Evolutionary conservation across 2,113 vertebrate species (phyloP), one percentile per base, ranked within the genome.

Genomic region (Tragelaphus strepsiceros): DNA sequence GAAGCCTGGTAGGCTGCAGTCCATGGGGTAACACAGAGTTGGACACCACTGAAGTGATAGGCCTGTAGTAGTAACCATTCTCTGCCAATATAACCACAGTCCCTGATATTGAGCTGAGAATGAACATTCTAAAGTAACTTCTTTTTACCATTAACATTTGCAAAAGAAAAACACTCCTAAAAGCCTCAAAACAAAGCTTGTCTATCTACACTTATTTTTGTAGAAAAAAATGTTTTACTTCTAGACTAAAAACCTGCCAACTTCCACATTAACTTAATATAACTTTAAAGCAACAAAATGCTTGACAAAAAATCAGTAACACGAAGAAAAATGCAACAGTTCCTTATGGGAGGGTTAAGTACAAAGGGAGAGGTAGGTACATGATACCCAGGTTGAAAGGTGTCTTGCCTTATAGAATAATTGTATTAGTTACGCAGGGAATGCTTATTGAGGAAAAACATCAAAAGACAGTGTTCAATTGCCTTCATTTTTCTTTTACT

Each of bases 201-300:
- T 64, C 56, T 88, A 92, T 85, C 59, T 92, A 90, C 91, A 93
- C 71, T 89, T 59, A 80, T 93, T 94, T 53, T 96, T 83, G 58
- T 86, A 71, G 88, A 97, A 94, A 96, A 91, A 90, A 94, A 91
- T 89, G 77, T 93, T 97, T 97, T 96, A 67, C 71, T 93, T 93
- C n/a, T 56, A 78, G 92, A 82, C 87, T 64, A 61, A 97, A 96
- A 97, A 95, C 53, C 49, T 95, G 82, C 71, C 94, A 89, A 64
- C 81, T 87, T 97, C 94, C 28, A 71, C 10, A 32, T 87, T 97
- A 92, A 78, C 32, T 22, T 85, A 90, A 80, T 95, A 35, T 16
- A 35, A 87, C 85, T 97, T 96, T 92, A 96, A 96, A 89, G n/a
- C 2, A 28, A 95, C 67, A 49, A 88, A 91, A 62, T 89, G 54